Evolutionary conservation across 2,888 invertebrate genomes (phyloP).

Genomic region (Drosophila phalerata): DNA sequence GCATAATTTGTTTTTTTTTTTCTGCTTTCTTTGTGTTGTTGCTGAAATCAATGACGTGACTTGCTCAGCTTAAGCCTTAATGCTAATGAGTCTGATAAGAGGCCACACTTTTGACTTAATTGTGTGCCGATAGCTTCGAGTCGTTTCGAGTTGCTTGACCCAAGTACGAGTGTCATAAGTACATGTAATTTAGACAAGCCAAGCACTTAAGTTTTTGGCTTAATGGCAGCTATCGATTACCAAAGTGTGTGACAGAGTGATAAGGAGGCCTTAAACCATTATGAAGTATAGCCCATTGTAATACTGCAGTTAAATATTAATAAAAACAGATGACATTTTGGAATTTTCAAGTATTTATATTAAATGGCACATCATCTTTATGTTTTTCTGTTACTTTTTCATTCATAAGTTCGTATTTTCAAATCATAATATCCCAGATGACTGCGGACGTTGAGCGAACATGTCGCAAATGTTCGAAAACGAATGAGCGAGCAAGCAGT

Average conservation of each 20-base stretch:
- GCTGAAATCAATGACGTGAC: constrained; percentile 56
- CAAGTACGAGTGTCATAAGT: constrained; percentile 37
- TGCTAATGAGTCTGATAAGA: constrained; percentile 54
- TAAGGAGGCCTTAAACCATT: not conserved
- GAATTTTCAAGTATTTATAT: too few relatives aligned
- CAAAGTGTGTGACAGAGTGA: not conserved
- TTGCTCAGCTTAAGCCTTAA: constrained; percentile 38
- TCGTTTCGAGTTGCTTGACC: constrained; percentile 27
- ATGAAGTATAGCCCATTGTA: not conserved
- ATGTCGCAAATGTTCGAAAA: too few relatives aligned
- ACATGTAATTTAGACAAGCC: constrained; percentile 43
- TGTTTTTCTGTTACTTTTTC: not conserved
- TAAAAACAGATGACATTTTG: too few relatives aligned
- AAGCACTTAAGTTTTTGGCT: constrained; percentile 38
- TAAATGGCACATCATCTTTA: too few relatives aligned
- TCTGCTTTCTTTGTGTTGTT: not conserved
- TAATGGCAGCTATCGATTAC: constrained; percentile 32
- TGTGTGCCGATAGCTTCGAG: constrained; percentile 30
- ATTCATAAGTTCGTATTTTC: not conserved
- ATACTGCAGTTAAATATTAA: not conserved
- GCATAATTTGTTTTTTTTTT: constrained; percentile 22
- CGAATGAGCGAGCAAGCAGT: too few relatives aligned
- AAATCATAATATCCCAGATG: too few relatives aligned
- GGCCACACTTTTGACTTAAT: constrained; percentile 35
- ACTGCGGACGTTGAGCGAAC: too few relatives aligned